phyloP scores from a whole-genome alignment of 2,113 vertebrate species.

The Panthera tigris region DNA sequence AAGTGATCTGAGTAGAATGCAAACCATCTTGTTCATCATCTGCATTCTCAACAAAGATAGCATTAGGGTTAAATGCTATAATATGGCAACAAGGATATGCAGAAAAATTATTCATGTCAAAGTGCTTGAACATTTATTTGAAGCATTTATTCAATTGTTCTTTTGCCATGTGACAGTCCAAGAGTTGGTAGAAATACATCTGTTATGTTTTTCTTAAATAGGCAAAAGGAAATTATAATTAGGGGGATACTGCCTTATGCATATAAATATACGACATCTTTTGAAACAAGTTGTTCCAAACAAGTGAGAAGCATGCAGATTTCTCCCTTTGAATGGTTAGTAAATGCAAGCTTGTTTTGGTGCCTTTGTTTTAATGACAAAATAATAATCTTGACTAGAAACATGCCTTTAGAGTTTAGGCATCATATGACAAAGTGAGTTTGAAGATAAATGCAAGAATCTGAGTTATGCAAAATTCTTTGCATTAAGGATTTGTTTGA shows the following conservation, averaged over 20 bases:
- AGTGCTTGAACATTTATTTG: conserved; percentile 71
- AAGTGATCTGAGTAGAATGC: conserved; percentile 26
- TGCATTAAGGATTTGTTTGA: neutral
- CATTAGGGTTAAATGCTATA: conserved; percentile 60
- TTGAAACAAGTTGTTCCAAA: conserved; percentile 69
- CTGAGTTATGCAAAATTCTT: neutral
- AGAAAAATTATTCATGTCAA: conserved; percentile 61
- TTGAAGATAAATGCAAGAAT: conserved; percentile 16
- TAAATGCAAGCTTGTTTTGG: neutral
- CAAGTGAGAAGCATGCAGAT: conserved; percentile 64
- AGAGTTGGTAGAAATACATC: conserved; percentile 61
- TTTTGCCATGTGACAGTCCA: conserved; percentile 65
- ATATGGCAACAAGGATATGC: neutral
- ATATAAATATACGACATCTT: conserved; percentile 57
- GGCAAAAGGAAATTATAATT: conserved; percentile 71
- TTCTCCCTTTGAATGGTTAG: conserved; percentile 1
- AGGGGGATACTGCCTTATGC: conserved; percentile 60
- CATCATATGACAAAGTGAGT: neutral
- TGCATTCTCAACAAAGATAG: conserved; percentile 50
- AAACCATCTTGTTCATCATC: conserved; percentile 48
- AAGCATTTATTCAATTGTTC: conserved; percentile 69
- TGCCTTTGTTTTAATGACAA: conserved; percentile 38
- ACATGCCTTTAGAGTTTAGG: neutral
- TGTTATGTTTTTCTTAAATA: conserved; percentile 71
- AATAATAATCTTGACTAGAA: conserved; percentile 45